Percentiles rank a stretch among this genome's conserved stretches.
phyloP scores from a whole-genome alignment of 1,140 invertebrate genomes.

The Brachionus plicatilis region DNA sequence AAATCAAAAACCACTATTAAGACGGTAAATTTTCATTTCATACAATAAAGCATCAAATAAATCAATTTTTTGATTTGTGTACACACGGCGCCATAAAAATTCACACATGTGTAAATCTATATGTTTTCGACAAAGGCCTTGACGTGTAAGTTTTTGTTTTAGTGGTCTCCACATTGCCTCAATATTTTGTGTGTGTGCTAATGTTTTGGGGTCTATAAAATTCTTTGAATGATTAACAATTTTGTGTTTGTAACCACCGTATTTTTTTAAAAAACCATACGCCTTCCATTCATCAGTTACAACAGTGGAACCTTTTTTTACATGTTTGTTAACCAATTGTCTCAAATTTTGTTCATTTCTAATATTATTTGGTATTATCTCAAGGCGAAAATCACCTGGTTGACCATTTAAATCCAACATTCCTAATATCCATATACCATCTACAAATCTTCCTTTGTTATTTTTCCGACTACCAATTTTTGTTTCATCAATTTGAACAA shows the following conservation, averaged over 20 bases:
- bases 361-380: neutral
- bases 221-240: constrained; percentile 31
- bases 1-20: too few relatives aligned
- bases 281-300: constrained; percentile 41
- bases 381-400: neutral
- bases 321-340: constrained; percentile 9
- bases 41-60: neutral
- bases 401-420: constrained; percentile 2
- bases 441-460: constrained; percentile 39
- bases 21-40: neutral
- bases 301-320: constrained; percentile 35
- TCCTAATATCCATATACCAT: constrained; percentile 41
- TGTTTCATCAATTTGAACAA: constrained; percentile 39
- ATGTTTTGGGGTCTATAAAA: constrained; percentile 40
- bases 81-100: neutral
- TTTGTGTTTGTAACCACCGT: constrained; percentile 20
- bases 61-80: neutral
- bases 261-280: constrained; percentile 1
- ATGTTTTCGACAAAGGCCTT: neutral
- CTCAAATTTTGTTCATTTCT: neutral
- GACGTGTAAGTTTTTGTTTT: neutral
- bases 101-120: neutral
- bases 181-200: constrained; percentile 14
- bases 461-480: constrained; percentile 42
- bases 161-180: constrained; percentile 23